Conservation (phyloP, 2,113 vertebrate genomes). For the Elanoides forficatus region DNA sequence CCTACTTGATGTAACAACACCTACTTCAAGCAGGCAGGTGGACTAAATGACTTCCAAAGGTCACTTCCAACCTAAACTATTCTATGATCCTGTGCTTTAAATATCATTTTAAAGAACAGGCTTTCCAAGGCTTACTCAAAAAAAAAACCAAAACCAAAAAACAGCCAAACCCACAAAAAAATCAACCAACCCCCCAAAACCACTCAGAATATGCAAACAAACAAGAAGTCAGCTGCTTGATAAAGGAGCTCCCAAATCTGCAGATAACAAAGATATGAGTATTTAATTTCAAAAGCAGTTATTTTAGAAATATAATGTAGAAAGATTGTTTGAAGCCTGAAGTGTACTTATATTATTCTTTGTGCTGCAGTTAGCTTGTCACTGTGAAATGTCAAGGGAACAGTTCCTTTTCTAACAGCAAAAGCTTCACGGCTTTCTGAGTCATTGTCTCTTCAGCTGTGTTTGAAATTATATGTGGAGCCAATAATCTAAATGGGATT, state of each 20-base stretch:
- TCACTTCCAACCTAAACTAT: not conserved
- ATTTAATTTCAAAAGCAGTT: not conserved
- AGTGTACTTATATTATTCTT: not conserved
- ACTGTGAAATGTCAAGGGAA: constrained; percentile 16
- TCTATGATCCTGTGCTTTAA: not conserved
- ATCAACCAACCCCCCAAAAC: not conserved
- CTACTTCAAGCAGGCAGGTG: not conserved
- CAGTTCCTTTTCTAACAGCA: constrained; percentile 1
- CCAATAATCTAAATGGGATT: not conserved
- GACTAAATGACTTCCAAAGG: not conserved
- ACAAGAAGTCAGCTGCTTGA: not conserved
- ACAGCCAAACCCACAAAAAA: too few species aligned
- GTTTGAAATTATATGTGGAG: not conserved
- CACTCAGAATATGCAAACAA: not conserved
- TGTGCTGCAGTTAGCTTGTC: not conserved
- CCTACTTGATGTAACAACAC: not conserved
- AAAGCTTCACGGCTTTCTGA: not conserved
- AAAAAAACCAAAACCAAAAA: not conserved
- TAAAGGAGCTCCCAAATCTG: not conserved
- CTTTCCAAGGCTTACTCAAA: not conserved
- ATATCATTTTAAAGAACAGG: not conserved
- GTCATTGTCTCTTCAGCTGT: not conserved
- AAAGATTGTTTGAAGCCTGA: not conserved
- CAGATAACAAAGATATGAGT: not conserved
- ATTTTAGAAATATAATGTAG: not conserved